Percentiles rank a stretch among this genome's conserved stretches.
Conservation (phyloP, 1,140 invertebrate species). For the Zeugodacus cucurbitae region DNA sequence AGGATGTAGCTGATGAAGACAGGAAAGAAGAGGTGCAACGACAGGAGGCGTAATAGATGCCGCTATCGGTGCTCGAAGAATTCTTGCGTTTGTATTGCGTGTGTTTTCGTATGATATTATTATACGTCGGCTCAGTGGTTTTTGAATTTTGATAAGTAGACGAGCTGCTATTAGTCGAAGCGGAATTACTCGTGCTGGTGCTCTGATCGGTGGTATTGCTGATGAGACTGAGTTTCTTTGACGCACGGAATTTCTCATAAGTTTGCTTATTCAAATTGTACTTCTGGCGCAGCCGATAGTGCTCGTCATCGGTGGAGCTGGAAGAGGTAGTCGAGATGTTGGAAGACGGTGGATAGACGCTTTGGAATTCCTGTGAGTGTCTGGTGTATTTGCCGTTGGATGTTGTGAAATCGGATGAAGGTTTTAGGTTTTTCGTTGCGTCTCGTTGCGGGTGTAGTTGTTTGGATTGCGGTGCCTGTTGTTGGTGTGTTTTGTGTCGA, state of each 20-base stretch:
- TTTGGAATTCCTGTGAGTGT: slow-evolving; percentile 38
- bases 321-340: slow-evolving; percentile 41
- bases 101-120: not conserved
- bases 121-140: slow-evolving; percentile 45
- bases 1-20: slow-evolving; percentile 55
- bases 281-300: slow-evolving; percentile 57
- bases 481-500: slow-evolving; percentile 51
- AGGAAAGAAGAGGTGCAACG: slow-evolving; percentile 49
- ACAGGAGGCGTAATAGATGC: slow-evolving; percentile 63
- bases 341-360: slow-evolving; percentile 28
- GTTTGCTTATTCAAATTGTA: slow-evolving; percentile 59
- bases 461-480: slow-evolving; percentile 43
- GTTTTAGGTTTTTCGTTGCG: slow-evolving; percentile 43
- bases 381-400: slow-evolving; percentile 41
- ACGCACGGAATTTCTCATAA: slow-evolving; percentile 57
- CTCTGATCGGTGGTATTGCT: slow-evolving; percentile 39
- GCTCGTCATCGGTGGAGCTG: slow-evolving; percentile 47
- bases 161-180: not conserved
- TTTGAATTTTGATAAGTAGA: slow-evolving; percentile 1
- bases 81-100: slow-evolving; percentile 35
- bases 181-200: not conserved
- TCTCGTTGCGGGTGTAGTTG: slow-evolving; percentile 45
- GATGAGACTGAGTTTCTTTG: slow-evolving; percentile 37
- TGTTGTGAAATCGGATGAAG: not conserved
- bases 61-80: slow-evolving; percentile 60